A percentile compares a stretch with the other conserved stretches of the same genome.
phyloP scores from a whole-genome alignment of 2,797 vertebrate species.

The Gymnoscopelus microlampas region DNA sequence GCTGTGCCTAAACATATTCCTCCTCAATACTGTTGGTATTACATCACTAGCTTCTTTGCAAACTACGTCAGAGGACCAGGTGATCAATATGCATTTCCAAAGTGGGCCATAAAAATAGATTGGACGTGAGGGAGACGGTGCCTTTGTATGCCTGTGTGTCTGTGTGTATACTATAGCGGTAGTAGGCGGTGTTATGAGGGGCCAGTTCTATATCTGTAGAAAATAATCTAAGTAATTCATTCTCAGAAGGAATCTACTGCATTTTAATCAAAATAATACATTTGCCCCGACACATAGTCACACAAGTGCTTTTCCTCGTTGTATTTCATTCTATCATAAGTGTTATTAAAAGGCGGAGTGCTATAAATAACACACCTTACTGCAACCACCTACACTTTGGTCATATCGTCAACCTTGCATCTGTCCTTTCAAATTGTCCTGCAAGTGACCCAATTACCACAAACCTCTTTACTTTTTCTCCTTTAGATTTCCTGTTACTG shows the following conservation, averaged over 20 bases:
- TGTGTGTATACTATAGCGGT: conserved; percentile 10
- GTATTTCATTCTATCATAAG: conserved; percentile 9
- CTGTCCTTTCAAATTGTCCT: conserved; percentile 21
- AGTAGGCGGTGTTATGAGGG: background rate
- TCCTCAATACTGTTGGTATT: background rate
- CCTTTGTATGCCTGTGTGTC: conserved; percentile 2
- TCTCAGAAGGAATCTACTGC: conserved; percentile 14
- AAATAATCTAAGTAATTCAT: conserved; percentile 21
- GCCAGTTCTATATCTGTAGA: conserved; percentile 20
- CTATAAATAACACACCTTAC: conserved; percentile 39
- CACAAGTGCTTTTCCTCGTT: conserved; percentile 15
- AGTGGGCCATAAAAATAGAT: conserved; percentile 37
- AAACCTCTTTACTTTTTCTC: conserved; percentile 11
- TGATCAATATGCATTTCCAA: conserved; percentile 41
- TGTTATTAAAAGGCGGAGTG: conserved; percentile 13
- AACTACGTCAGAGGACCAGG: conserved; percentile 23
- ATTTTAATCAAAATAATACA: conserved; percentile 12
- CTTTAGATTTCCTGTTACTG: background rate
- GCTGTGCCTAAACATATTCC: background rate
- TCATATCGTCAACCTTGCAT: conserved; percentile 28
- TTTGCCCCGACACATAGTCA: conserved; percentile 1
- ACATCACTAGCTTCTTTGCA: conserved; percentile 1
- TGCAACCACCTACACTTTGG: conserved; percentile 24
- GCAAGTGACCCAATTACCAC: conserved; percentile 42
- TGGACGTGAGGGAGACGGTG: background rate